These are phyloP conservation scores for Apostichopus parvimensis DNA, from an alignment of 35 echinoderm and acorn worm genomes.

Conservation along the genomic window DNA sequence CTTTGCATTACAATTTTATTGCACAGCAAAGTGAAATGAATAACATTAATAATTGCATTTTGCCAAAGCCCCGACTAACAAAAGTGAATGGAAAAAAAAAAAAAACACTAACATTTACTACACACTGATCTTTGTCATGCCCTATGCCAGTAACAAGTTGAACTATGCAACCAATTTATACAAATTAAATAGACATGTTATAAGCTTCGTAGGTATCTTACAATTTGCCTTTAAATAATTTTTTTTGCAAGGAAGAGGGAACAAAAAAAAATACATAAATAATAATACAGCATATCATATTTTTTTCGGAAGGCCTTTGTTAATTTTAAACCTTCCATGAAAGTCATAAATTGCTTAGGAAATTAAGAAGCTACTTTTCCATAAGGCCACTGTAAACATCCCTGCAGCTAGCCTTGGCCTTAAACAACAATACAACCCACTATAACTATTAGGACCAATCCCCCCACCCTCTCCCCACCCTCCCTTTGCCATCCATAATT, in stretches of 20 bases:
- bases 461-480: too few species aligned
- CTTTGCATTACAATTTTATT: neutral
- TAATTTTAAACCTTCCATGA: neutral
- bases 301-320: neutral
- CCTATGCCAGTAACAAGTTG: neutral
- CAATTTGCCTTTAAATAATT: neutral
- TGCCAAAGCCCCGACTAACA: neutral
- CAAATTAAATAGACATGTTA: conserved; percentile 16
- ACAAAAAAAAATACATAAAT: neutral
- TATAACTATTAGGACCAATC: too few species aligned
- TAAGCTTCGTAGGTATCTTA: neutral
- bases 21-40: neutral
- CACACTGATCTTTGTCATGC: neutral
- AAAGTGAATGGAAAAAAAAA: neutral
- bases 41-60: neutral
- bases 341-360: neutral
- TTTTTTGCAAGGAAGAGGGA: neutral
- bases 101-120: neutral
- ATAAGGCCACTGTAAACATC: neutral
- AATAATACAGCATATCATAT: neutral
- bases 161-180: conserved; percentile 37
- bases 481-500: too few species aligned
- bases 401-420: neutral
- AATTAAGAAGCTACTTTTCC: neutral
- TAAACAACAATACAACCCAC: neutral